A percentile compares a stretch with the other conserved stretches of the same genome.
phyloP scores from a whole-genome alignment of 1,140 invertebrate genomes.

The Drosophila asahinai region DNA sequence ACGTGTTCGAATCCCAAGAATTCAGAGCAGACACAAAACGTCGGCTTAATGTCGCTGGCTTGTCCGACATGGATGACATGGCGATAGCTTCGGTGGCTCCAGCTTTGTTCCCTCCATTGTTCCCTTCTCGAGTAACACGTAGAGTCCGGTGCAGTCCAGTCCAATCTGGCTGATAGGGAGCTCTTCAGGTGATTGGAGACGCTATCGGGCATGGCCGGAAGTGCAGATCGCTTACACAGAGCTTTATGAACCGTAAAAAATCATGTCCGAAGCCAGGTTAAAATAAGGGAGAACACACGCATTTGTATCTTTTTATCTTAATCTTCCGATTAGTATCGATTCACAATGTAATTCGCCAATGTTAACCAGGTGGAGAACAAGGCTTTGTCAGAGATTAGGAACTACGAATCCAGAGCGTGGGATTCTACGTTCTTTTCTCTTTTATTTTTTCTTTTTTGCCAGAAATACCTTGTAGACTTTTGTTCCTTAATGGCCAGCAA shows the following conservation, averaged over 20 bases:
- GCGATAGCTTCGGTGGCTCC: constrained; percentile 6
- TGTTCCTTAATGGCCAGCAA: not conserved
- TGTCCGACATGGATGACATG: constrained; percentile 36
- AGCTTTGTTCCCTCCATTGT: not conserved
- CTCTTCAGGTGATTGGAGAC: not conserved
- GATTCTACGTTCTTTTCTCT: too few species aligned
- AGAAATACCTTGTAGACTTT: too few species aligned
- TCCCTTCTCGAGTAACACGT: constrained; percentile 25
- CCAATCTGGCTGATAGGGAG: constrained; percentile 12
- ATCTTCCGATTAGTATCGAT: not conserved
- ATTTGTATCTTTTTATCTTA: not conserved
- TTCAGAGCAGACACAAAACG: not conserved
- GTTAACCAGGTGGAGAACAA: constrained; percentile 1
- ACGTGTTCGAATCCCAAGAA: constrained; percentile 32
- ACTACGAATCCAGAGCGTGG: too few species aligned
- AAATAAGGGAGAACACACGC: not conserved
- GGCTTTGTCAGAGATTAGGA: not conserved
- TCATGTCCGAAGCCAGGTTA: constrained; percentile 2
- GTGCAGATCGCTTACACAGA: constrained; percentile 1
- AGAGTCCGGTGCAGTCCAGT: not conserved
- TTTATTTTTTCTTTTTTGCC: too few species aligned
- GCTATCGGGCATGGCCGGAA: constrained; percentile 22
- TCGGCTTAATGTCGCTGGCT: constrained; percentile 1
- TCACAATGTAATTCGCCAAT: fast-evolving
- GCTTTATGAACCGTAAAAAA: not conserved